phyloP scores from a whole-genome alignment of 2,888 invertebrate genomes.

The Lingula anatina region DNA sequence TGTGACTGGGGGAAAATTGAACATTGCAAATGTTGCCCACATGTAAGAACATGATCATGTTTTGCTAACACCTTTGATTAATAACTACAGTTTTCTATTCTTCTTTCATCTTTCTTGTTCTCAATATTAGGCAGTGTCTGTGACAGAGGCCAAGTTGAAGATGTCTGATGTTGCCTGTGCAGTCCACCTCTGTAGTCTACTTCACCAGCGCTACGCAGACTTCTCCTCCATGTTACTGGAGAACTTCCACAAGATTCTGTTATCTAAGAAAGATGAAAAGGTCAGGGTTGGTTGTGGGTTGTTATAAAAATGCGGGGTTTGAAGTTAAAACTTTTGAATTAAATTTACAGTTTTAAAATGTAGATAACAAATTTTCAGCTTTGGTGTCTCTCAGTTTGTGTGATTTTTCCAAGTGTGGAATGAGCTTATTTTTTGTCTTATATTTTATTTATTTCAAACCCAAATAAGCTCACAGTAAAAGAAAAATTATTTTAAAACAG shows the following conservation, averaged over 20 bases:
- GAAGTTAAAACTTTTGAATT: too few relatives aligned
- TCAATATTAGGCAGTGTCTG: conserved; percentile 67
- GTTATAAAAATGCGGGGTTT: too few relatives aligned
- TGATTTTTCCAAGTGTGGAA: neutral
- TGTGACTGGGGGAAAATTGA: too few relatives aligned
- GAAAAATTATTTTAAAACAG: too few relatives aligned
- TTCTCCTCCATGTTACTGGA: conserved; percentile 84
- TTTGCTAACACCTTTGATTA: neutral
- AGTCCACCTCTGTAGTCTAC: conserved; percentile 75
- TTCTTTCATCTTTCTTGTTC: neutral
- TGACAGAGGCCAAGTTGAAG: conserved; percentile 87
- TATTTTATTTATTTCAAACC: neutral
- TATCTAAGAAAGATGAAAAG: conserved; percentile 67
- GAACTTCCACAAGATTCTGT: conserved; percentile 86
- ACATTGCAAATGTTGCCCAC: too few relatives aligned
- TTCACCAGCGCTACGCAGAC: conserved; percentile 86
- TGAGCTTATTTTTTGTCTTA: neutral
- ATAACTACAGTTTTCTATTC: neutral
- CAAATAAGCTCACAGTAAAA: too few relatives aligned
- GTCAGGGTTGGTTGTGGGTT: too few relatives aligned
- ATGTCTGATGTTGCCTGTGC: conserved; percentile 91
- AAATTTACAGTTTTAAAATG: too few relatives aligned
- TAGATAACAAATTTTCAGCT: too few relatives aligned
- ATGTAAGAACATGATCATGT: too few relatives aligned
- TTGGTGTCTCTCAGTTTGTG: neutral